Percentiles rank a stretch among this genome's conserved stretches.
Evolutionary conservation across 2,113 vertebrate genomes (phyloP).

Genomic region (Colinus virginianus): DNA sequence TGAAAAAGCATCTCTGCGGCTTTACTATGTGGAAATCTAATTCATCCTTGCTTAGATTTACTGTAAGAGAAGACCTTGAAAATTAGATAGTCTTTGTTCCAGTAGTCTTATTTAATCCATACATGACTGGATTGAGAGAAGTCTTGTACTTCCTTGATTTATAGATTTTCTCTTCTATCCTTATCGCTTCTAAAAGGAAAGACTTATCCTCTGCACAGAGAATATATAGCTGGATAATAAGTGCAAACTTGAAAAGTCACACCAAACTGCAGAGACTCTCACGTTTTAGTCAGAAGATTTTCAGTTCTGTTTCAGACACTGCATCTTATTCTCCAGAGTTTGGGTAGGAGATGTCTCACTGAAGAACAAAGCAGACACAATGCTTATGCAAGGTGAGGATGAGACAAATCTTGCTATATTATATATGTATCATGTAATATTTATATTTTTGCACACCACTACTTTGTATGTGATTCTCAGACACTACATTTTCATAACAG

Average conservation of each 20-base stretch:
- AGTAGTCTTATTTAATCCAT: slow-evolving; percentile 36
- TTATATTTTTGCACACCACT: not conserved
- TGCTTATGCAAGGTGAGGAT: not conserved
- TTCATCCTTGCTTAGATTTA: slow-evolving; percentile 52
- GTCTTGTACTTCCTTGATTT: slow-evolving; percentile 12
- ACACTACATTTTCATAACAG: not conserved
- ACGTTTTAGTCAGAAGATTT: not conserved
- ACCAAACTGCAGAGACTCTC: not conserved
- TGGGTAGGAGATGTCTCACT: not conserved
- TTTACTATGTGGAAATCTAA: slow-evolving; percentile 34
- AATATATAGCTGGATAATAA: slow-evolving; percentile 16
- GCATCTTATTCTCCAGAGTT: not conserved
- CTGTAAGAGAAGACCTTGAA: slow-evolving; percentile 29
- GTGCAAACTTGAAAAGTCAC: not conserved
- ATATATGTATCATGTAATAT: not conserved
- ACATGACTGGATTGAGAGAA: slow-evolving; percentile 18
- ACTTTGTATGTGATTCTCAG: not conserved
- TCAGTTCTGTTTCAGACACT: not conserved
- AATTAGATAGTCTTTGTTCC: slow-evolving; percentile 34
- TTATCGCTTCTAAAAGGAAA: not conserved
- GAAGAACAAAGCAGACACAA: not conserved
- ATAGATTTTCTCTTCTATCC: not conserved
- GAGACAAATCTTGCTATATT: not conserved
- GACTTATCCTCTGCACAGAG: not conserved
- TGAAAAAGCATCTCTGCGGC: slow-evolving; percentile 17